A percentile compares a stretch with the other conserved stretches of the same genome.
phyloP scores from a whole-genome alignment of 2,888 invertebrate species.

The Lymantria monacha region DNA sequence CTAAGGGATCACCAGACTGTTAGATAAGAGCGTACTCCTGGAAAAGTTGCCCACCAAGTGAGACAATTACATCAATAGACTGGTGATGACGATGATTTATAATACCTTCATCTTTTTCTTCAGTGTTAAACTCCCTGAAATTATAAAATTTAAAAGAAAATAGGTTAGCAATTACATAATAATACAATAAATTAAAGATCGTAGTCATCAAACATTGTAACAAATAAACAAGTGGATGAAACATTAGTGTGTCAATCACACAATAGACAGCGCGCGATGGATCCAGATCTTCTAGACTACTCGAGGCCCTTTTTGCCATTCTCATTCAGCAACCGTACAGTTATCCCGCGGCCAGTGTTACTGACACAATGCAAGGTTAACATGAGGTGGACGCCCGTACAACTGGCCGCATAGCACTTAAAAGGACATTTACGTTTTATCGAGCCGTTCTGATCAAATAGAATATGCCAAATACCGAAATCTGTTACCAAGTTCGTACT shows the following conservation, averaged over 20 bases:
- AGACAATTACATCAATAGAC: too few species aligned
- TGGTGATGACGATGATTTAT: too few species aligned
- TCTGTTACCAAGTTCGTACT: slow-evolving; percentile 38
- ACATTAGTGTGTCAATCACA: not conserved
- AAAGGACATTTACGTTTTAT: slow-evolving; percentile 61
- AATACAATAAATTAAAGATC: too few species aligned
- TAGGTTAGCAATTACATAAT: too few species aligned
- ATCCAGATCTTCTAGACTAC: slow-evolving; percentile 24
- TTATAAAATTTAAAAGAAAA: too few species aligned
- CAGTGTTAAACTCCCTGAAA: too few species aligned
- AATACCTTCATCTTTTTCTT: too few species aligned
- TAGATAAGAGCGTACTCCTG: too few species aligned
- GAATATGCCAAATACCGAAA: slow-evolving; percentile 45
- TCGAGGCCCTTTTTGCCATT: slow-evolving; percentile 53
- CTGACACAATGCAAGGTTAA: slow-evolving; percentile 77
- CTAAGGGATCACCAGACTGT: too few species aligned
- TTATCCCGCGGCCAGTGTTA: slow-evolving; percentile 69
- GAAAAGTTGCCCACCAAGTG: too few species aligned
- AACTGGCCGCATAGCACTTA: slow-evolving; percentile 52
- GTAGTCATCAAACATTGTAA: too few species aligned
- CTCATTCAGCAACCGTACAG: slow-evolving; percentile 69
- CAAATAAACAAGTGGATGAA: too few species aligned
- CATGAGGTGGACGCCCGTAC: slow-evolving; percentile 68
- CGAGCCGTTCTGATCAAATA: slow-evolving; percentile 47
- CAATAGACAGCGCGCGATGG: slow-evolving; percentile 8